These are phyloP conservation scores for Phainopepla nitens DNA, from an alignment of 2,113 vertebrate species.

Conservation along the genomic window DNA sequence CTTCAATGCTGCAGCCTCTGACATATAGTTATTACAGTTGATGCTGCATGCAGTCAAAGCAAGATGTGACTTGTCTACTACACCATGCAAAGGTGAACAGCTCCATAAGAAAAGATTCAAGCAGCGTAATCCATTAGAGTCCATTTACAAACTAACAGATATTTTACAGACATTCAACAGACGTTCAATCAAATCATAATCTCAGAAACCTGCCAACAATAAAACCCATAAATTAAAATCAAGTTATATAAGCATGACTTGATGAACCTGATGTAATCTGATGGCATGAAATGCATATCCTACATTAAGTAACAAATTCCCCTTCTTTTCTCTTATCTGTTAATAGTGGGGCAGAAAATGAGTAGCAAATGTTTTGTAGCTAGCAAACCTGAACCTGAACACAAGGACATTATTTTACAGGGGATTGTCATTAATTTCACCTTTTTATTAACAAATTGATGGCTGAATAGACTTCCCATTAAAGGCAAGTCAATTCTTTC, in stretches of 20 bases:
- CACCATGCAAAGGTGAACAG: constrained; percentile 61
- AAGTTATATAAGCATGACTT: constrained; percentile 65
- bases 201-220: constrained; percentile 64
- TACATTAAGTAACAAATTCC: constrained; percentile 38
- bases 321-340: constrained; percentile 7
- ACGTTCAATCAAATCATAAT: constrained; percentile 62
- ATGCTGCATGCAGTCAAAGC: constrained; percentile 4
- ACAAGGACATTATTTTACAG: neutral
- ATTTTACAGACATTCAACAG: constrained; percentile 66
- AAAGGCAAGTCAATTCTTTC: neutral
- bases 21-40: constrained; percentile 49
- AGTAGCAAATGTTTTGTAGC: constrained; percentile 16
- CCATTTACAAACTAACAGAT: constrained; percentile 65
- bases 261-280: constrained; percentile 64
- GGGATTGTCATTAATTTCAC: constrained; percentile 28
- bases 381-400: constrained; percentile 34
- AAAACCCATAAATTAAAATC: constrained; percentile 67
- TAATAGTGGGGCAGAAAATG: constrained; percentile 45
- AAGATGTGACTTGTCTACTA: constrained; percentile 57
- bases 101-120: constrained; percentile 35
- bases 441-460: constrained; percentile 56
- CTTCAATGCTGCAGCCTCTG: constrained; percentile 5
- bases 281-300: constrained; percentile 50
- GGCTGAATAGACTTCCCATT: neutral
- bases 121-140: constrained; percentile 50